Evolutionary conservation across 2,113 vertebrate species (phyloP).

Genomic region (Myocastor coypus): DNA sequence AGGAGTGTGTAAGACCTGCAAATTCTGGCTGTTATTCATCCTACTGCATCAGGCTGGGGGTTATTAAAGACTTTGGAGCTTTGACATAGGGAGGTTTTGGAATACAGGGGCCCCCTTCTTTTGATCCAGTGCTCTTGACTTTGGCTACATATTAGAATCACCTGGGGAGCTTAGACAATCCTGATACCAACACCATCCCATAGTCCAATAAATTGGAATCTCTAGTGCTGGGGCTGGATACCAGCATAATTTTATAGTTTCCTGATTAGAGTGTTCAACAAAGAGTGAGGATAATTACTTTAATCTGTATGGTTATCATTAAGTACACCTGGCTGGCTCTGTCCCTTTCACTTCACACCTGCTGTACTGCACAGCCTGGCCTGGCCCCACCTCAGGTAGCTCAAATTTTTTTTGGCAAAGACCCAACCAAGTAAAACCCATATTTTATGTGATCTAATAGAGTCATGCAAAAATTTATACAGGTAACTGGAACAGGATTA

Average conservation of each 20-base stretch:
- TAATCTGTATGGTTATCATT: background rate
- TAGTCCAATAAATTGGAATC: background rate
- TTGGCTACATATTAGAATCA: background rate
- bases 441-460: background rate
- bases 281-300: background rate
- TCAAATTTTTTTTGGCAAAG: conserved; percentile 11
- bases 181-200: background rate
- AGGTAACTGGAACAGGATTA: background rate
- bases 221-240: background rate
- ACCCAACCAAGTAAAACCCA: background rate
- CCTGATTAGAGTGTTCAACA: background rate
- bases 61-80: background rate
- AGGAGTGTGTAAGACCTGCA: background rate
- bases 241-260: background rate
- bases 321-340: background rate
- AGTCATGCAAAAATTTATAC: background rate
- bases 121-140: background rate
- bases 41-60: too few relatives aligned
- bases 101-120: background rate
- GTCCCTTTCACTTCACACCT: background rate
- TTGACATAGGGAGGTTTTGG: background rate
- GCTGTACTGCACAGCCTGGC: background rate
- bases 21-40: background rate
- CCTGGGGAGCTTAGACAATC: background rate
- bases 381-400: too few relatives aligned